These are phyloP conservation scores for Drosophila ercepeae DNA, from an alignment of 1,140 invertebrate genomes.

Conservation along the genomic window DNA sequence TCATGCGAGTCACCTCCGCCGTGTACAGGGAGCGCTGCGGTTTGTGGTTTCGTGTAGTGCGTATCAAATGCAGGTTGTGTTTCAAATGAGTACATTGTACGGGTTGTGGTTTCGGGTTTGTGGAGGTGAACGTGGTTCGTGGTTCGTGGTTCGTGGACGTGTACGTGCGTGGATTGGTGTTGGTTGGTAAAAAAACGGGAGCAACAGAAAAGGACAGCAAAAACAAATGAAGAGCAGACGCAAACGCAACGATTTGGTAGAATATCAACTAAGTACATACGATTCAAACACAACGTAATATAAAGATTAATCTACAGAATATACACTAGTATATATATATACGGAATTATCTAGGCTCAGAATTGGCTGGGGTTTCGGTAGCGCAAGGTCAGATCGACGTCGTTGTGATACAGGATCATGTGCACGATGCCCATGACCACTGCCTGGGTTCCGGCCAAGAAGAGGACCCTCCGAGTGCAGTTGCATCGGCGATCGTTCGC, in stretches of 20 bases:
- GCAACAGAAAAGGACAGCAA: constrained; percentile 31
- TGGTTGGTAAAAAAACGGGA: constrained; percentile 2
- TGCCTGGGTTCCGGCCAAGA: constrained; percentile 14
- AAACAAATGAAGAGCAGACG: constrained; percentile 12
- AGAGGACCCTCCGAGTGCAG: not conserved
- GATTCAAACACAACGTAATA: too few species aligned
- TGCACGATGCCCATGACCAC: constrained; percentile 16
- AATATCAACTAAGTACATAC: not conserved
- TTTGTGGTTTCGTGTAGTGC: constrained; percentile 23
- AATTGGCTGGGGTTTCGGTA: constrained; percentile 40
- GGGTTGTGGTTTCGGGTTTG: not conserved
- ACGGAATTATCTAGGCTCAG: constrained; percentile 8
- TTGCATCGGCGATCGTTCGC: not conserved
- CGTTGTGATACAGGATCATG: constrained; percentile 33
- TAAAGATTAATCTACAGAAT: not conserved
- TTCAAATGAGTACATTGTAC: constrained; percentile 2
- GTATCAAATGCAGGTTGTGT: not conserved
- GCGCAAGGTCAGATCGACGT: constrained; percentile 18
- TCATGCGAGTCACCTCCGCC: constrained; percentile 84
- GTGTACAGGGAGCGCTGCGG: constrained; percentile 83
- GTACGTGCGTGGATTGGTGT: not conserved
- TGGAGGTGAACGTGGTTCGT: not conserved
- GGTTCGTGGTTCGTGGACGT: not conserved
- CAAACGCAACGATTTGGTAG: not conserved
- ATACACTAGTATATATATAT: not conserved